phyloP scores from a whole-genome alignment of 2,888 invertebrate genomes.

The Acholoe squamosa region DNA sequence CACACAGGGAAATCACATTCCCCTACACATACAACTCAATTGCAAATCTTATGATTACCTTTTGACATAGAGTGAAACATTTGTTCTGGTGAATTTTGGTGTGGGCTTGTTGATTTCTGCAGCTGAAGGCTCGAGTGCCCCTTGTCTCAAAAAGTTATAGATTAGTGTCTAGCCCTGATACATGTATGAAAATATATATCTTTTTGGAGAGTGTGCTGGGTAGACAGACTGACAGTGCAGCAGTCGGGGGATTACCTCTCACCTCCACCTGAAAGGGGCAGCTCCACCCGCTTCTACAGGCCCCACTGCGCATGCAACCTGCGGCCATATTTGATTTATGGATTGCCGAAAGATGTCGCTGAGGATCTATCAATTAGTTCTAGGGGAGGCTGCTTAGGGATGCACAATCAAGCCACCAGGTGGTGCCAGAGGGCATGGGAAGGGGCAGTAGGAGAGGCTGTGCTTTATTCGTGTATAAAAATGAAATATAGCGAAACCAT shows the following conservation, averaged over 20 bases:
- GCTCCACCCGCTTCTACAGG: neutral
- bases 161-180: no score
- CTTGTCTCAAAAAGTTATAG: no score
- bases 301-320: neutral
- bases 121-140: no score
- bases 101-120: no score
- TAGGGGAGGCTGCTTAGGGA: neutral
- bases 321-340: slow-evolving; percentile 26
- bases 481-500: slow-evolving; percentile 3
- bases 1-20: no score
- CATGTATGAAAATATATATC: no score
- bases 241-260: neutral
- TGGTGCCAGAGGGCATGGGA: neutral
- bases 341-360: slow-evolving; percentile 41
- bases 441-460: neutral
- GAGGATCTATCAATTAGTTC: slow-evolving; percentile 33
- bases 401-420: slow-evolving; percentile 29
- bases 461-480: neutral
- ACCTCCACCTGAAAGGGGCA: neutral
- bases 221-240: no score
- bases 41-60: no score
- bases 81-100: no score
- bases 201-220: no score
- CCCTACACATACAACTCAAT: no score
- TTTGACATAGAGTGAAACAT: no score